These are phyloP conservation scores for Lanius ludovicianus DNA, from an alignment of 2,113 vertebrate species.

Conservation along the genomic window DNA sequence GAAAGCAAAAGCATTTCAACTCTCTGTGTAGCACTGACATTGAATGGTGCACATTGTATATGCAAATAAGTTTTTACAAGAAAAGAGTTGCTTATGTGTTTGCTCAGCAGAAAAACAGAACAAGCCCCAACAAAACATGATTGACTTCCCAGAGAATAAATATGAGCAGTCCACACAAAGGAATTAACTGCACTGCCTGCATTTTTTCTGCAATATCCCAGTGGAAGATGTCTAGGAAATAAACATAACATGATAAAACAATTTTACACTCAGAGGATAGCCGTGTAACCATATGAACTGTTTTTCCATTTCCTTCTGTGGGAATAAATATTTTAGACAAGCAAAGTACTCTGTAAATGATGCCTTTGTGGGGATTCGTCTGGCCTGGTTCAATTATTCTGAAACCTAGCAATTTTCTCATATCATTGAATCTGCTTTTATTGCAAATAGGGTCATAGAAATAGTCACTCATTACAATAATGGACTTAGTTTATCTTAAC, in stretches of 20 bases:
- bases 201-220: constrained; percentile 78
- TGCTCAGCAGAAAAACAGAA: constrained; percentile 51
- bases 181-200: constrained; percentile 22
- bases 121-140: constrained; percentile 19
- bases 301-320: constrained; percentile 14
- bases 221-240: constrained; percentile 77
- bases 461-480: constrained; percentile 65
- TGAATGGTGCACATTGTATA: neutral
- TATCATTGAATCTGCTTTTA: constrained; percentile 63
- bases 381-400: constrained; percentile 64
- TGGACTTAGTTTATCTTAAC: constrained; percentile 75
- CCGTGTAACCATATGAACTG: constrained; percentile 32
- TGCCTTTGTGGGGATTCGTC: constrained; percentile 13
- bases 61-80: constrained; percentile 37
- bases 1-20: neutral
- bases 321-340: constrained; percentile 53
- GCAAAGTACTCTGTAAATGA: constrained; percentile 57
- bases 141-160: constrained; percentile 37
- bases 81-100: neutral
- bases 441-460: constrained; percentile 63
- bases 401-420: constrained; percentile 66
- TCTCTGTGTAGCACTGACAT: neutral
- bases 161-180: constrained; percentile 22
- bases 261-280: constrained; percentile 27
- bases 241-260: constrained; percentile 59